A percentile compares a stretch with the other conserved stretches of the same genome.
Conservation (phyloP, 2,113 vertebrate genomes). For the Petroica traversi region DNA sequence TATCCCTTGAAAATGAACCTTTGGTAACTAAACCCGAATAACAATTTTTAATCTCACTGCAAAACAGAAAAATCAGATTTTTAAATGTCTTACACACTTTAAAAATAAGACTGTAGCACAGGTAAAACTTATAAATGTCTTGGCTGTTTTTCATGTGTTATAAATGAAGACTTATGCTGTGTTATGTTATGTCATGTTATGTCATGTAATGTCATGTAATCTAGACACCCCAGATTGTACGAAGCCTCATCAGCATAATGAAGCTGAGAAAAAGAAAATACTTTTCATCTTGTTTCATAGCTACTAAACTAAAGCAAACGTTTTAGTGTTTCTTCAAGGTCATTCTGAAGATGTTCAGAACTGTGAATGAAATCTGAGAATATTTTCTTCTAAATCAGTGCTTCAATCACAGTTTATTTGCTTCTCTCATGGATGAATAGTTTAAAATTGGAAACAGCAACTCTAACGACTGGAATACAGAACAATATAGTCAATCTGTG, state of each 20-base stretch:
- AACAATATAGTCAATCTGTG: neutral
- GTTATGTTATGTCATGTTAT: neutral
- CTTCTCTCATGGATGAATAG: neutral
- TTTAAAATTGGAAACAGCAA: constrained; percentile 1
- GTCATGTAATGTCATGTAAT: neutral
- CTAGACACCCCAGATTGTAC: neutral
- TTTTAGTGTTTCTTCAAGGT: neutral
- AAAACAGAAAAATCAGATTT: neutral
- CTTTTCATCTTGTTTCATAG: neutral
- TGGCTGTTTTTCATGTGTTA: neutral
- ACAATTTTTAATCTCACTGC: neutral
- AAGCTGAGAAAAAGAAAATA: neutral
- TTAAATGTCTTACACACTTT: neutral
- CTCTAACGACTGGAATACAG: neutral
- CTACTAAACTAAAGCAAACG: neutral
- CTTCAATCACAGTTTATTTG: neutral
- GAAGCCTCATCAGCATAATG: neutral
- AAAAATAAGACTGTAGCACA: neutral
- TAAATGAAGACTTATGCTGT: neutral
- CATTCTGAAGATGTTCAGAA: neutral
- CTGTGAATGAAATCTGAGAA: neutral
- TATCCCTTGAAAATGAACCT: neutral
- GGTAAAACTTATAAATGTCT: neutral
- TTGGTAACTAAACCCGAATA: neutral
- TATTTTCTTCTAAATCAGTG: neutral